Conservation (phyloP, 2,797 vertebrate genomes). For the Erpetoichthys calabaricus region DNA sequence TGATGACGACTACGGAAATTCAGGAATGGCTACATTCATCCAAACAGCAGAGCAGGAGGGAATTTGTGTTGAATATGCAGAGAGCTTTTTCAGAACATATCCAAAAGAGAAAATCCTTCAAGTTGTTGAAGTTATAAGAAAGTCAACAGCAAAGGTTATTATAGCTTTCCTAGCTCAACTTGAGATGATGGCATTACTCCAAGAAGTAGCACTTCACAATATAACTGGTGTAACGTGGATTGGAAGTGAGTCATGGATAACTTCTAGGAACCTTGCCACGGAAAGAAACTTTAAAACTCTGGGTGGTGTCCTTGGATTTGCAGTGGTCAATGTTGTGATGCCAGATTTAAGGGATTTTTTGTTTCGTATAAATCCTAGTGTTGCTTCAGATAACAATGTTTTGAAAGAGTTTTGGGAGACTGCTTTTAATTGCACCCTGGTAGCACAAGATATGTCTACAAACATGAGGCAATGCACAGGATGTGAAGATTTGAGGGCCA, state of each 20-base stretch:
- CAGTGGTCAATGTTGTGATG: slow-evolving; percentile 46
- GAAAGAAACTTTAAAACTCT: slow-evolving; percentile 40
- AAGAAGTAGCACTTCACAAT: slow-evolving; percentile 50
- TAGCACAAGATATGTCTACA: slow-evolving; percentile 3
- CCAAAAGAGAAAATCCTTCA: slow-evolving; percentile 44
- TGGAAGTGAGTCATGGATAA: slow-evolving; percentile 62
- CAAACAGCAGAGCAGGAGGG: slow-evolving; percentile 44
- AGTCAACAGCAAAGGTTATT: slow-evolving; percentile 53
- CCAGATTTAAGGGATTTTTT: slow-evolving; percentile 50
- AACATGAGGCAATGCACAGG: slow-evolving; percentile 31
- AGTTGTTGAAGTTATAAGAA: slow-evolving; percentile 48
- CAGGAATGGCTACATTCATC: slow-evolving; percentile 50
- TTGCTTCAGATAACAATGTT: slow-evolving; percentile 35
- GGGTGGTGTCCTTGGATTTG: slow-evolving; percentile 50
- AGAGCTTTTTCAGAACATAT: slow-evolving; percentile 56
- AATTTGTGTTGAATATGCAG: slow-evolving; percentile 52
- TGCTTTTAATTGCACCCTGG: slow-evolving; percentile 40
- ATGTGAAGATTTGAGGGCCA: slow-evolving; percentile 37
- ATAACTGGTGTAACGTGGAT: slow-evolving; percentile 57
- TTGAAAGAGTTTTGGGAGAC: slow-evolving; percentile 55
- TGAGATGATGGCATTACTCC: slow-evolving; percentile 52
- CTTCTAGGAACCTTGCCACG: slow-evolving; percentile 47
- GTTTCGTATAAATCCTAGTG: slow-evolving; percentile 34
- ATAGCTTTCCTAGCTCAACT: slow-evolving; percentile 55
- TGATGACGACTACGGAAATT: slow-evolving; percentile 53